Conservation (phyloP, 1,140 invertebrate species). For the Drosophila ohnishii region DNA sequence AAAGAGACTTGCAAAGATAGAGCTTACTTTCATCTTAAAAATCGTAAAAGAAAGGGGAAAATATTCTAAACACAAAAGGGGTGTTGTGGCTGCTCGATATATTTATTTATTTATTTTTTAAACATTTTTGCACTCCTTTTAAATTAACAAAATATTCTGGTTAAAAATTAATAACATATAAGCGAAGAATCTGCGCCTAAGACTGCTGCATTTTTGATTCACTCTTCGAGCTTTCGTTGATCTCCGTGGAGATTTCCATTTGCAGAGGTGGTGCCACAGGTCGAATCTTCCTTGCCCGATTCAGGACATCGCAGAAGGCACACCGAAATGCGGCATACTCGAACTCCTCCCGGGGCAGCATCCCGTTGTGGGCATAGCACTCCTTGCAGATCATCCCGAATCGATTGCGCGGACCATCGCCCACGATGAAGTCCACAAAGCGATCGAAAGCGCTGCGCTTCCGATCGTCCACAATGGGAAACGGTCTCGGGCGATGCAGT, state of each 20-base stretch:
- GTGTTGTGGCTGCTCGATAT: too few species aligned
- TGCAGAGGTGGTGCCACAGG: conserved; percentile 87
- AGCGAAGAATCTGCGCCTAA: too few species aligned
- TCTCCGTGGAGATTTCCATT: not conserved
- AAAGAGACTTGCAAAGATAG: not conserved
- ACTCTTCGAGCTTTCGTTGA: not conserved
- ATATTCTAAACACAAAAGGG: not conserved
- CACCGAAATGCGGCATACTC: conserved; percentile 95
- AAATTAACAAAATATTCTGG: too few species aligned
- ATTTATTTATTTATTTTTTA: not conserved
- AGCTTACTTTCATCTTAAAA: not conserved
- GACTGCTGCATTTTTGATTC: too few species aligned
- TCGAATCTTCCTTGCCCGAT: conserved; percentile 92
- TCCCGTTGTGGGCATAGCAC: conserved; percentile 96
- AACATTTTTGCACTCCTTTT: not conserved
- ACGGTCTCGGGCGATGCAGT: conserved; percentile 78
- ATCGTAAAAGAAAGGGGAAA: not conserved
- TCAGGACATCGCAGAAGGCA: conserved; percentile 93
- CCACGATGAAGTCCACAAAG: conserved; percentile 96
- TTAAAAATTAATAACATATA: too few species aligned
- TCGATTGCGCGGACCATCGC: conserved; percentile 96
- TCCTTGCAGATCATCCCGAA: conserved; percentile 96
- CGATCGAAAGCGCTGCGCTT: conserved; percentile 90
- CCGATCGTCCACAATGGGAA: conserved; percentile 82
- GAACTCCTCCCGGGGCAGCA: conserved; percentile 98